Evolutionary conservation across 2,797 vertebrate species (phyloP).

Genomic region (Pteropus rufus): DNA sequence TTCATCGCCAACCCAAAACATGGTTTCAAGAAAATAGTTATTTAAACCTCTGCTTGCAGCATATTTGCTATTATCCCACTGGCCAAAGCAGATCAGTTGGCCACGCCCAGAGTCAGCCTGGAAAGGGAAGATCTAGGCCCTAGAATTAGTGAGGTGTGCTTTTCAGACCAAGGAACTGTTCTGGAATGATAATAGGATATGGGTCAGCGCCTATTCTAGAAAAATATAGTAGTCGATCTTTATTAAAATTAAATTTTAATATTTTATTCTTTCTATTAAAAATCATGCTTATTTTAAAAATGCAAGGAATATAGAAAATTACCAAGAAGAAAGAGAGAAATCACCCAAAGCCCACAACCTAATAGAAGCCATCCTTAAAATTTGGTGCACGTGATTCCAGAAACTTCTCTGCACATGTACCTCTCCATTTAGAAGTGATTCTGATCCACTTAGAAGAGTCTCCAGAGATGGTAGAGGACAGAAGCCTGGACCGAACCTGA

Average conservation of each 20-base stretch:
- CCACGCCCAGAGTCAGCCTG: neutral
- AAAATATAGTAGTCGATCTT: neutral
- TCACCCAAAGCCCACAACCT: neutral
- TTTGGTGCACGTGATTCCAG: neutral
- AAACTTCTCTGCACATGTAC: neutral
- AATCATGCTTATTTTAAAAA: conserved; percentile 12
- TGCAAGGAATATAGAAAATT: conserved; percentile 6
- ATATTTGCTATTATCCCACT: neutral
- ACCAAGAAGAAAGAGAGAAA: neutral
- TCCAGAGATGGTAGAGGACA: neutral
- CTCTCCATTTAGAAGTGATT: neutral
- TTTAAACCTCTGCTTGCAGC: neutral
- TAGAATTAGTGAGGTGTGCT: neutral
- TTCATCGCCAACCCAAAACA: neutral
- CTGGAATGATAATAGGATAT: neutral
- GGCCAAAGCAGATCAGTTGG: neutral
- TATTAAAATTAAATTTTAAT: conserved; percentile 8
- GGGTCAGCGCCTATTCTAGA: neutral
- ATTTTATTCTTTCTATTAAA: conserved; percentile 8
- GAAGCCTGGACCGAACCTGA: neutral
- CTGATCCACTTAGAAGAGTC: neutral
- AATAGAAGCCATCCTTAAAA: neutral
- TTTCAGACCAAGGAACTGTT: neutral
- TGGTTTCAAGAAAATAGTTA: neutral
- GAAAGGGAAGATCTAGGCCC: neutral